Evolutionary conservation across 2,888 invertebrate species (phyloP), one percentile per base, ranked within the genome.

Genomic region (Ommatoiulus sabulosus): DNA sequence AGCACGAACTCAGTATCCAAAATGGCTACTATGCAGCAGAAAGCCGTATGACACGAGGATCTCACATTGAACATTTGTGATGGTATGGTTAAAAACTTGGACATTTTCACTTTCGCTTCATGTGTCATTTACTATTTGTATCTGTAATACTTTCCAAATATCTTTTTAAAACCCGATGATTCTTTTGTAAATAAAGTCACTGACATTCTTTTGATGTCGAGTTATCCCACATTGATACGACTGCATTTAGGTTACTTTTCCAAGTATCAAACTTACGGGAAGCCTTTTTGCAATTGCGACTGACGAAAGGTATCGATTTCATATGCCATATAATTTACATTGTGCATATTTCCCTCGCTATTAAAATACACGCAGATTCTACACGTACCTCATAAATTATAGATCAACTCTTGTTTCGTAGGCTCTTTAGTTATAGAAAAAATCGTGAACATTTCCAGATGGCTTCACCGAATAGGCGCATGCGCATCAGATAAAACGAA

Each of bases 291-390:
- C 35, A 80, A 80, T 12, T 3, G 35, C 35, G 35, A 80, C 80
- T 72, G 80, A 80, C 80, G 24, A 3, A 43, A 35, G 80, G 35
- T 80, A 35, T 43, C 80, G 35, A 3, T 35, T 80, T 80, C 35
- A 80, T 80, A 80, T 80, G 80, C 35, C 80, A 80, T 35, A 7
- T 10, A 0, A 35, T 35, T 35, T 35, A 35, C 35, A 35, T 35
- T 24, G 35, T 35, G 7, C 63, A 80, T n/a, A n/a, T 35, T 43
- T 35, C 24, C 80, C 4, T 12, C 12, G 15, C 35, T 80, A 80
- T 80, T 80, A 80, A 80, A 80, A 80, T 57, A n/a, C 57, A 57
- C n/a, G 57, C 57, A 57, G n/a, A 57, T 35, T 35, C 35, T 35
- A 12, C 4, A 80, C 35, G 35, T 35, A 43, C 12, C 80, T 80